Evolutionary conservation across 2,113 vertebrate species (phyloP).

Genomic region (Motacilla tschutschensis): DNA sequence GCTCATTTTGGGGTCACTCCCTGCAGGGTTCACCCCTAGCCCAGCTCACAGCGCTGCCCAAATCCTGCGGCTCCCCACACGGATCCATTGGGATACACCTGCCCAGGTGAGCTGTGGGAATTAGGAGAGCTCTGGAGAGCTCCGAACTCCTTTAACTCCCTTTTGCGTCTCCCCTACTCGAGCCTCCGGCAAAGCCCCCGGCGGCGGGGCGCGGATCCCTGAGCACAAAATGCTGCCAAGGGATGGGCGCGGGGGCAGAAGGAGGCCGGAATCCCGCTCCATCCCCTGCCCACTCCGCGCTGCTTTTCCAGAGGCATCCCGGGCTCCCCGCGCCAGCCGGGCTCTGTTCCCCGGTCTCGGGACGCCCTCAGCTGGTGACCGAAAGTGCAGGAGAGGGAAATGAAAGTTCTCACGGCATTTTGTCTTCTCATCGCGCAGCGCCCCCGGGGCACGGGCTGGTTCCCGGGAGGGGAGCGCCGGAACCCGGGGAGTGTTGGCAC

Average conservation of each 20-base stretch:
- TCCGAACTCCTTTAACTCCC: neutral
- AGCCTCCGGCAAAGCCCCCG: neutral
- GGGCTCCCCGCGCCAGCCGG: accelerated
- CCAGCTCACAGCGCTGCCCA: neutral
- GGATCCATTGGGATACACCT: accelerated
- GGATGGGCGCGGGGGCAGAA: neutral
- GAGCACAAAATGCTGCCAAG: too few species aligned
- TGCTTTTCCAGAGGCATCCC: neutral
- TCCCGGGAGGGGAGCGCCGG: neutral
- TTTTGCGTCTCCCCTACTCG: neutral
- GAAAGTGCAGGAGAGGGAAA: neutral
- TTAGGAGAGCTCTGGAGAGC: neutral
- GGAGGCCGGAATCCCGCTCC: accelerated
- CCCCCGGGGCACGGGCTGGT: accelerated
- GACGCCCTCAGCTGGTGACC: slow-evolving; percentile 33
- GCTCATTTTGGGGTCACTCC: neutral
- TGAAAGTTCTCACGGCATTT: accelerated
- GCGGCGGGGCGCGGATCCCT: accelerated
- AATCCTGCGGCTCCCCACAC: accelerated
- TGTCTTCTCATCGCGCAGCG: accelerated
- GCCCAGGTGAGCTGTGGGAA: neutral
- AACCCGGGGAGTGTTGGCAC: accelerated
- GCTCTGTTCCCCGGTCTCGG: neutral
- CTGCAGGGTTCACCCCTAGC: neutral
- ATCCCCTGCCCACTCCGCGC: too few species aligned